Percentiles rank a stretch among this genome's conserved stretches.
Evolutionary conservation across 2,888 invertebrate genomes (phyloP).

Genomic region (Ferrisia virgata): DNA sequence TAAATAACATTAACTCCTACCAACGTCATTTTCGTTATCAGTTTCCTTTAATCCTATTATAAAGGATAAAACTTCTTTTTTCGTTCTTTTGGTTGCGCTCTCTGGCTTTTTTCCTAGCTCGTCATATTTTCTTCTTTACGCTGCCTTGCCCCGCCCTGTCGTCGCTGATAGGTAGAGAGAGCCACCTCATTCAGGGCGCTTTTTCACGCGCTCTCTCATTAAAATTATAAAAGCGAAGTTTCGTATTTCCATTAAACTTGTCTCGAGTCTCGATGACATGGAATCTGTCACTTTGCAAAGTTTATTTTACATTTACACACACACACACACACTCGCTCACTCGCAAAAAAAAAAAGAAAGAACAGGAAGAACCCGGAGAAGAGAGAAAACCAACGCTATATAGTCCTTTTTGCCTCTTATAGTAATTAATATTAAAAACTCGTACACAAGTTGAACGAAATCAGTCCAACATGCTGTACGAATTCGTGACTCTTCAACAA

Average conservation of each 20-base stretch:
- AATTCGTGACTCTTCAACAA: background rate
- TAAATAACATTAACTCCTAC: constrained; percentile 26
- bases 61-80: constrained; percentile 2
- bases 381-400: background rate
- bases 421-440: background rate
- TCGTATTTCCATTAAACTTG: constrained; percentile 18
- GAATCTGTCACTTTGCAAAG: constrained; percentile 16
- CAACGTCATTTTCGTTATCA: constrained; percentile 30
- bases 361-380: background rate
- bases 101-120: background rate
- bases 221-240: background rate
- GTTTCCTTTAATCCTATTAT: constrained; percentile 23
- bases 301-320: constrained; percentile 1
- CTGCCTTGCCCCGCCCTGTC: background rate
- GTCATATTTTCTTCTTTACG: background rate
- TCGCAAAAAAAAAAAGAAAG: too few species aligned
- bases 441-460: background rate
- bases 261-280: background rate
- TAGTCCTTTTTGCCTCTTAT: too few species aligned
- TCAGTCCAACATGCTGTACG: background rate
- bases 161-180: too few species aligned
- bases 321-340: too few species aligned
- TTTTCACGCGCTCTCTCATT: background rate
- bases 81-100: background rate
- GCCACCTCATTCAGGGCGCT: too few species aligned